phyloP scores from a whole-genome alignment of 2,888 invertebrate species.

The Lysandra bellargus region DNA sequence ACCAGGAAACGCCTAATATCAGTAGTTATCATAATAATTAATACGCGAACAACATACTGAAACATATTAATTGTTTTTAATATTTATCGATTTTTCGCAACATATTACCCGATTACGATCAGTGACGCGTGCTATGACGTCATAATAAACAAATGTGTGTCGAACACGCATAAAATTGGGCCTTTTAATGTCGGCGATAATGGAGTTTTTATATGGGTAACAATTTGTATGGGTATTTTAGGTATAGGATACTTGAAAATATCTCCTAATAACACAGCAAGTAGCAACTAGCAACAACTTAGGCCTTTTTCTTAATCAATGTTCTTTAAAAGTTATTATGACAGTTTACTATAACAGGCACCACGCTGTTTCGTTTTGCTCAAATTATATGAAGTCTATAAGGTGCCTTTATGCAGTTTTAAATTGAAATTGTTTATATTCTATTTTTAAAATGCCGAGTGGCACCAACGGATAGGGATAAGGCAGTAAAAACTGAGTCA shows the following conservation, averaged over 20 bases:
- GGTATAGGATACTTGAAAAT: neutral
- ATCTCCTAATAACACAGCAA: too few relatives aligned
- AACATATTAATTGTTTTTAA: neutral
- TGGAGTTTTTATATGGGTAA: neutral
- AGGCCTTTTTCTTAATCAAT: too few relatives aligned
- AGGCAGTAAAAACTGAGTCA: too few relatives aligned
- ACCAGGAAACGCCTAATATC: neutral
- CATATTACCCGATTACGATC: neutral
- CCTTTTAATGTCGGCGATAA: neutral
- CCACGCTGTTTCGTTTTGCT: too few relatives aligned
- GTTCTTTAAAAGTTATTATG: too few relatives aligned
- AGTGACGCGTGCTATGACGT: neutral
- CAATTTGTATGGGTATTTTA: neutral
- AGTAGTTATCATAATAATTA: neutral
- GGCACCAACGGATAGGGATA: too few relatives aligned
- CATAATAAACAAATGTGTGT: constrained; percentile 17
- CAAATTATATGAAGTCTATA: too few relatives aligned
- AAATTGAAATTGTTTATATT: too few relatives aligned
- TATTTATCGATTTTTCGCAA: constrained; percentile 8
- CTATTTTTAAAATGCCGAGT: too few relatives aligned
- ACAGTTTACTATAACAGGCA: too few relatives aligned
- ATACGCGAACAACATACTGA: neutral
- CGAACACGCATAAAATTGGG: constrained; percentile 6
- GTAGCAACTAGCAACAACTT: too few relatives aligned
- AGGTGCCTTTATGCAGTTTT: too few relatives aligned